Conservation (phyloP, 1,140 invertebrate species). For the Coelopa frigida region DNA sequence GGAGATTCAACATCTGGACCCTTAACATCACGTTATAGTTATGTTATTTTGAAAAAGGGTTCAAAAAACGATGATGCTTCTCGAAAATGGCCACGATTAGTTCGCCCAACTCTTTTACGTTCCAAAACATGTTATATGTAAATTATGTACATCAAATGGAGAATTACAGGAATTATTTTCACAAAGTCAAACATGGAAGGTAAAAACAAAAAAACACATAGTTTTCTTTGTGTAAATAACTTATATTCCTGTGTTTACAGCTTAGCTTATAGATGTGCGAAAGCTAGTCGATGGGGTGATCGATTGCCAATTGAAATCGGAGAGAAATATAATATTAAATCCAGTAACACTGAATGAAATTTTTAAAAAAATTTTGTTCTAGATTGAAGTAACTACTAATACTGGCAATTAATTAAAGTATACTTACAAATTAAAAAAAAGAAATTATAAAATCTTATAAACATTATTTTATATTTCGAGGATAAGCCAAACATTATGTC, state of each 20-base stretch:
- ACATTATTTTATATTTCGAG: too few relatives aligned
- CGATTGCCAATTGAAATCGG: slow-evolving; percentile 53
- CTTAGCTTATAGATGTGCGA: slow-evolving; percentile 60
- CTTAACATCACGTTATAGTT: slow-evolving; percentile 57
- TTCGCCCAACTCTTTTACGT: slow-evolving; percentile 57
- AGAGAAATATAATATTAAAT: slow-evolving; percentile 1
- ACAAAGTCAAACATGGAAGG: slow-evolving; percentile 69
- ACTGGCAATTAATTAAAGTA: too few relatives aligned
- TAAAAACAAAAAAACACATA: slow-evolving; percentile 9
- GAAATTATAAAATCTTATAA: too few relatives aligned
- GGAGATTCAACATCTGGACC: slow-evolving; percentile 37
- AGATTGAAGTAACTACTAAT: too few relatives aligned
- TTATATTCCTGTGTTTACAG: slow-evolving; percentile 39
- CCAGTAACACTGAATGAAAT: too few relatives aligned
- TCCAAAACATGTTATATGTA: slow-evolving; percentile 67
- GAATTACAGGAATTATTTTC: slow-evolving; percentile 70
- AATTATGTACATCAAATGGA: slow-evolving; percentile 67
- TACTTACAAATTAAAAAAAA: too few relatives aligned
- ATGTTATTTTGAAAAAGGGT: slow-evolving; percentile 75
- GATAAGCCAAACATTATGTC: too few relatives aligned
- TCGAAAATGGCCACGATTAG: slow-evolving; percentile 68
- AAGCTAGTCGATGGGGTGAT: slow-evolving; percentile 66
- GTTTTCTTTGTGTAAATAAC: slow-evolving; percentile 11
- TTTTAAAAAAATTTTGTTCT: too few relatives aligned
- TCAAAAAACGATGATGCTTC: slow-evolving; percentile 44